Base-by-base conservation (phyloP, 1,140 invertebrate species). In the Dendrolimus kikuchii region DNA sequence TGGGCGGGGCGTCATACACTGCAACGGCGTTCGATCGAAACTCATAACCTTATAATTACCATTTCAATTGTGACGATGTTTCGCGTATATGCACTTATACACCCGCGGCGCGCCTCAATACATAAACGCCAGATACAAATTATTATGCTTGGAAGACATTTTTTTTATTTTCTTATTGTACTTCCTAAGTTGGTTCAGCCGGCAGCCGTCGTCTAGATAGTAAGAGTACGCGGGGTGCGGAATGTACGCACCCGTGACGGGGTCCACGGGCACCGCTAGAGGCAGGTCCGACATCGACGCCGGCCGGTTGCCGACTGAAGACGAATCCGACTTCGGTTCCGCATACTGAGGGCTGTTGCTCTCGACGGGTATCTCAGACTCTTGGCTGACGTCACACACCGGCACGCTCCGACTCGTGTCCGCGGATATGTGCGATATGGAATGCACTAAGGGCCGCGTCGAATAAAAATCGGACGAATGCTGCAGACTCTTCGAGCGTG, bases 81-180 rank as follows among this genome's bases (percentile, higher is more conserved):
- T 52, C 54, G 50, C 45, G 42, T 23, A 23, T 23, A 44, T 51
- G 45, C 50, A 43, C 37, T 38, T 23, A 23, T 46, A 59, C 64
- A 62, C 63, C 71, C 76, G 74, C 72, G 23, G 66, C 75, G 57
- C 43, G 39, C 46, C 49, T 59, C 71, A 87, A 71, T 88, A 88
- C 81, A 88, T 85, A 68, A 88, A 88, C 53, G 87, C 87, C 66
- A 88, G 62, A 68, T 88, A 88, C 59, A 88, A 58, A 69, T 88
- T 88, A 60, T 77, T 87, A 48, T 75, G 69, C 58, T 80, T 79
- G 39, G 77, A 61, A 49, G 62, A 63, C 50, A 53, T 50, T 53
- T 68, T 71, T 48, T 60, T 78, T 48, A 49, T 58, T 42, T 63
- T 72, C 51, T 73, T 74, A 57, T 71, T 64, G 59, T 68, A 61